Evolutionary conservation across 2,888 invertebrate genomes (phyloP).

Genomic region (Arrhopalites spinosus): DNA sequence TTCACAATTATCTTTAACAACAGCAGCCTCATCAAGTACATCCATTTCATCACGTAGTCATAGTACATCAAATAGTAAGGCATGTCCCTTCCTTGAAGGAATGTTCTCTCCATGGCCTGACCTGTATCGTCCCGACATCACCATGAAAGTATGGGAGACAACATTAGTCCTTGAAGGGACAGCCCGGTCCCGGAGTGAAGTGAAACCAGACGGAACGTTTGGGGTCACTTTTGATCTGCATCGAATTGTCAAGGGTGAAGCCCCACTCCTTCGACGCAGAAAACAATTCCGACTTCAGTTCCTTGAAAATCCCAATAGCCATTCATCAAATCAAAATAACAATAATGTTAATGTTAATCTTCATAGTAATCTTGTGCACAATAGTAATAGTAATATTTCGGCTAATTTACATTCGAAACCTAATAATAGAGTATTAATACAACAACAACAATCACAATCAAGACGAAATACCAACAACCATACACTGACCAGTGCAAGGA

Average conservation of each 20-base stretch:
- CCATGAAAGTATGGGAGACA: constrained; percentile 54
- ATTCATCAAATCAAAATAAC: constrained; percentile 22
- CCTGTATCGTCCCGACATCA: constrained; percentile 51
- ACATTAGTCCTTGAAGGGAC: constrained; percentile 55
- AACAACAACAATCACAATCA: constrained; percentile 13
- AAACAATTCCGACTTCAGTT: constrained; percentile 57
- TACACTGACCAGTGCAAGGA: neutral
- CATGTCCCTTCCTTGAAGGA: constrained; percentile 54
- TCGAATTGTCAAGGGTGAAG: constrained; percentile 55
- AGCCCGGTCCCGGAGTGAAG: constrained; percentile 55
- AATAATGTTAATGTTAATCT: constrained; percentile 42
- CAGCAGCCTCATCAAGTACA: constrained; percentile 9
- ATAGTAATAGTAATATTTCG: constrained; percentile 13
- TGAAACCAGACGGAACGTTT: constrained; percentile 54
- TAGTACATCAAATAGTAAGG: constrained; percentile 15
- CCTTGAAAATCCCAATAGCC: constrained; percentile 52
- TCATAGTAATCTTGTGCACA: constrained; percentile 38
- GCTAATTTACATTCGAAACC: constrained; percentile 30
- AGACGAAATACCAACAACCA: constrained; percentile 6
- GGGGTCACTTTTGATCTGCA: constrained; percentile 56
- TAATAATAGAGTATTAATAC: constrained; percentile 18
- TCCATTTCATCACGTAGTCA: constrained; percentile 5
- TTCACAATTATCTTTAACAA: neutral
- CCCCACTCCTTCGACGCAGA: constrained; percentile 51
- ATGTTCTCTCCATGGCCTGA: constrained; percentile 49